A percentile compares a stretch with the other conserved stretches of the same genome.
These are phyloP conservation scores for Ancistrus triradiatus DNA, from an alignment of 2,113 vertebrate species.

Conservation along the genomic window DNA sequence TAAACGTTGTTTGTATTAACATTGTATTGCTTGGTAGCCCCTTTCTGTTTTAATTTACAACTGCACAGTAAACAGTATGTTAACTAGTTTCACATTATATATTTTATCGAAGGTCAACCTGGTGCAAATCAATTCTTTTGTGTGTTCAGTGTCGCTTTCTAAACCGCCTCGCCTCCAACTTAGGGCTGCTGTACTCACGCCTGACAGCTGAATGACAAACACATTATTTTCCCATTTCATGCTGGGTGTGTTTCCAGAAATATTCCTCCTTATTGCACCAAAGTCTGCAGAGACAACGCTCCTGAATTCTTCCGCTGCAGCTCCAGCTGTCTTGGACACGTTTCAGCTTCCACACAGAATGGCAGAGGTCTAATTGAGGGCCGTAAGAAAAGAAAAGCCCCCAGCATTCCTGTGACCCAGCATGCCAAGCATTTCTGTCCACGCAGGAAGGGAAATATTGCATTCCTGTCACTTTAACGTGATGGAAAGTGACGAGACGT, in stretches of 20 bases:
- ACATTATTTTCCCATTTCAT: slow-evolving; percentile 12
- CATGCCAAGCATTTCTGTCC: slow-evolving; percentile 31
- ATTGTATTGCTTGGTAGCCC: too few species aligned
- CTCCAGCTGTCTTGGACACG: slow-evolving; percentile 16
- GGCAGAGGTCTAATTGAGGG: slow-evolving; percentile 39
- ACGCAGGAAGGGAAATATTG: slow-evolving; percentile 15
- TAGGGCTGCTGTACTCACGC: neutral
- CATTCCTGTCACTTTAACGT: neutral
- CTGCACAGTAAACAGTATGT: too few species aligned
- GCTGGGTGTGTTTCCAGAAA: neutral
- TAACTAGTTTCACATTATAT: too few species aligned
- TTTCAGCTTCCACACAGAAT: slow-evolving; percentile 42
- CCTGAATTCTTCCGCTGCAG: slow-evolving; percentile 8
- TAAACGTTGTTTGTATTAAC: too few species aligned
- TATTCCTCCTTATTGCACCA: slow-evolving; percentile 2
- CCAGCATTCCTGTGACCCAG: neutral
- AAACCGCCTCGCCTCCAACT: too few species aligned
- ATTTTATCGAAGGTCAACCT: too few species aligned
- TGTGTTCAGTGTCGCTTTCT: too few species aligned
- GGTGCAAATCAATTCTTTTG: too few species aligned
- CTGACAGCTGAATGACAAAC: slow-evolving; percentile 4
- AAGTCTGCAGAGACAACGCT: slow-evolving; percentile 1
- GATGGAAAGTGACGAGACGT: neutral
- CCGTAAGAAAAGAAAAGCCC: slow-evolving; percentile 20
- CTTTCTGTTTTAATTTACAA: too few species aligned